Base-by-base conservation (phyloP, 2,888 invertebrate genomes). In the Acronicta psi region DNA sequence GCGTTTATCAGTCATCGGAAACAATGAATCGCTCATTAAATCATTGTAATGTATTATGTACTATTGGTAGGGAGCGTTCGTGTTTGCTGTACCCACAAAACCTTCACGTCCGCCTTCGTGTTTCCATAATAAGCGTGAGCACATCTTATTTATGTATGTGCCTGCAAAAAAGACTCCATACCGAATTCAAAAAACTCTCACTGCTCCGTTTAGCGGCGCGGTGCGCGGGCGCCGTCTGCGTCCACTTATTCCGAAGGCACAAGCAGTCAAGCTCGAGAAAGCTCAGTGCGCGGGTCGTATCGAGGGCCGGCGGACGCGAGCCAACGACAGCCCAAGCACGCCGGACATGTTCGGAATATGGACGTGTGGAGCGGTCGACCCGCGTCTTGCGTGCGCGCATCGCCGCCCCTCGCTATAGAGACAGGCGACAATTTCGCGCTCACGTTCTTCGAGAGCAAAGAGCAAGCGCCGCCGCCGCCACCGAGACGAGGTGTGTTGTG, bases 361-460 rank as follows among this genome's bases (percentile, higher is more conserved):
- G 96, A 96, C 95, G 96, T 96, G 91, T 96, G 96, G 94, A 96
- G 96, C 94, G 95, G 95, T 87, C 93, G 95, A 83, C 94, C 94
- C 89, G 95, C 95, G 88, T 87, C 95, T 85, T 95, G 95, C 86
- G 95, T 72, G 88, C 95, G 79, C 95, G 95, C 86, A 95, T 95
- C 89, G 91, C 95, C 81, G 92, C 95, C 85, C 94, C 95, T 87
- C 95, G 95, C 95, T 82, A 96, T 97, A 90, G 97, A 96, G 89
- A 96, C 96, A 77, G 96, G 96, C 84, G 95, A 96, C 72, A 97
- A 97, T 88, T 97, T 97, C 90, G 96, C 97, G 90, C 95, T 97
- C 84, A 95, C 96, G 88, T 97, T 97, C 93, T 97, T 97, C 94
- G 97, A 97, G 89, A 92, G 92, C 67, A 95, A 95, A 65, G 96